Base-by-base conservation (phyloP, 2,113 vertebrate species). In the Rhinichthys klamathensis region DNA sequence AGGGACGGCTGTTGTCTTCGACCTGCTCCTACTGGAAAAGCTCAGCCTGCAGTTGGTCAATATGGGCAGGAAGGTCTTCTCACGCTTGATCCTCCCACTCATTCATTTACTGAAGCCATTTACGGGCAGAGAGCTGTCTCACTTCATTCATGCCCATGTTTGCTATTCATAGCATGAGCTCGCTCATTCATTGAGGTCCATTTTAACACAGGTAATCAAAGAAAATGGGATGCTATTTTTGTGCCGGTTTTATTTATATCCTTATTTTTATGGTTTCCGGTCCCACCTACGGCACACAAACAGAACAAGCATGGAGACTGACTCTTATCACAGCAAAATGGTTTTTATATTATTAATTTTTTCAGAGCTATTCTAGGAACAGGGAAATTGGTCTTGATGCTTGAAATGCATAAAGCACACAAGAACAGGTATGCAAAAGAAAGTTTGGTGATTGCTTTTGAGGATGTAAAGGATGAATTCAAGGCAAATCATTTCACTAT, bases 171-270 rank as follows among this genome's bases (percentile, higher is more conserved):
- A 16, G 21, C n/a, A 27, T 69, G 58, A 10, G 41, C 72, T 49
- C 2, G 35, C 65, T 58, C 70, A 81, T 86, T 86, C 84, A 86
- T 27, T 54, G 41, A 82, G n/a, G 18, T 60, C 23, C 32, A 41
- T 61, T 63, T 30, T 58, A 60, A 65, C 32, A 72, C 69, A 81
- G 16, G 78, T 18, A 82, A 69, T 74, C 41, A 75, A 74, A 83
- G 80, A 60, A 83, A 38, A 41, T 76, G 60, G 75, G 54, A 58
- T 76, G 72, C 61, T 83, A 69, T 83, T 70, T 81, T 86, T 78
- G 38, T 3, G 4, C 32, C 16, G 23, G 38, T 49, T 63, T 69
- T 69, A 79, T 82, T 84, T 84, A 77, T 54, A 27, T 23, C 13
- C 10, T 77, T 61, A 49, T n/a, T 63, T 51, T 56, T 56, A 60